A percentile compares a stretch with the other conserved stretches of the same genome.
Evolutionary conservation across 2,888 invertebrate genomes (phyloP).

Genomic region (Sussaba pulchella): DNA sequence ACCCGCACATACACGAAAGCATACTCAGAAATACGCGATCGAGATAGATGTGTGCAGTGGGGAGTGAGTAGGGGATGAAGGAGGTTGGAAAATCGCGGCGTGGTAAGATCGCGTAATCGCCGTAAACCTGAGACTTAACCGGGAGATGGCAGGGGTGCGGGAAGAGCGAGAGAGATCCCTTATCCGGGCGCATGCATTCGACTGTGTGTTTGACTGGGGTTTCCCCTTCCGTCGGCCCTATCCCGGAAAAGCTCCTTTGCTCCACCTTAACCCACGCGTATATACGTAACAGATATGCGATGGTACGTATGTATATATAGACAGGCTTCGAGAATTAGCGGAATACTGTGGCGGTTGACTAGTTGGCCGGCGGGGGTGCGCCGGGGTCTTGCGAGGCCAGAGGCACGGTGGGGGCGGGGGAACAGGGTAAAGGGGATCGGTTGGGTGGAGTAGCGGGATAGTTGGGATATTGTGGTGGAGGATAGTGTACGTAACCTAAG

Average conservation of each 20-base stretch:
- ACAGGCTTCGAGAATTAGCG: slow-evolving; percentile 62
- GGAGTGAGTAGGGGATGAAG: slow-evolving; percentile 34
- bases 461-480: slow-evolving; percentile 57
- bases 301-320: slow-evolving; percentile 31
- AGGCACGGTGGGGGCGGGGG: no score
- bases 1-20: no score
- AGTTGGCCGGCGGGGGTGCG: slow-evolving; percentile 31
- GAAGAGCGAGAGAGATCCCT: slow-evolving; percentile 55
- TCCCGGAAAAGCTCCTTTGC: slow-evolving; percentile 30
- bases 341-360: slow-evolving; percentile 50
- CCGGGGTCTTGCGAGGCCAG: no score
- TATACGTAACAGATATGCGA: slow-evolving; percentile 6
- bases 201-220: slow-evolving; percentile 70
- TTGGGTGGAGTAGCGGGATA: slow-evolving; percentile 57
- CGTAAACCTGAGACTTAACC: slow-evolving; percentile 82
- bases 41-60: slow-evolving; percentile 39
- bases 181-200: slow-evolving; percentile 67
- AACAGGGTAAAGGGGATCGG: slow-evolving; percentile 6
- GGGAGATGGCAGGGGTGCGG: slow-evolving; percentile 74
- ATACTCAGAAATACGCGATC: slow-evolving; percentile 20
- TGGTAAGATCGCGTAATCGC: slow-evolving; percentile 80
- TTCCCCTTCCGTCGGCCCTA: slow-evolving; percentile 6
- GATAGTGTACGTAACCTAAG: slow-evolving; percentile 31
- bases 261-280: slow-evolving; percentile 8
- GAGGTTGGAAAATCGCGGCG: slow-evolving; percentile 61